Conservation (phyloP, 1,140 invertebrate genomes). For the Maniola jurtina region DNA sequence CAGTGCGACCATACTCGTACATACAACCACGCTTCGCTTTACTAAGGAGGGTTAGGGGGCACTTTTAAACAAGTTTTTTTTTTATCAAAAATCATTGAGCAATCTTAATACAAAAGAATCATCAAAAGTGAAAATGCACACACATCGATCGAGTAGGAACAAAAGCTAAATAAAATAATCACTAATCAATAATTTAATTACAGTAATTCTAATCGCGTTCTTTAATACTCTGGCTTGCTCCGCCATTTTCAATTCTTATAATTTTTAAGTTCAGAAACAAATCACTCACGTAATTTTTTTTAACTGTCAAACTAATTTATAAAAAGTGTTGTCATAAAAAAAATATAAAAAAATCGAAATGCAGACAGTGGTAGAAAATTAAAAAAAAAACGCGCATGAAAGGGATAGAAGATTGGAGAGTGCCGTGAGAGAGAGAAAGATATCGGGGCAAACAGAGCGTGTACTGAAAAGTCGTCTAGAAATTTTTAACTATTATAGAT, state of each 20-base stretch:
- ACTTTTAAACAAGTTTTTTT: slow-evolving; percentile 40
- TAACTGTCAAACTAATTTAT: slow-evolving; percentile 8
- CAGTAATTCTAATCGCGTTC: not conserved
- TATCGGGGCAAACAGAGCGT: slow-evolving; percentile 48
- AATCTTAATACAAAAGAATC: slow-evolving; percentile 56
- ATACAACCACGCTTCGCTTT: slow-evolving; percentile 55
- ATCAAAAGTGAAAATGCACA: slow-evolving; percentile 48
- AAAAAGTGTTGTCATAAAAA: slow-evolving; percentile 55
- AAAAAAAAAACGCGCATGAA: slow-evolving; percentile 28
- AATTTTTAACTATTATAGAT: slow-evolving; percentile 36
- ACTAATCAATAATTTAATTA: not conserved
- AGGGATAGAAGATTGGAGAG: slow-evolving; percentile 37
- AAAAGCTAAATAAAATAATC: not conserved
- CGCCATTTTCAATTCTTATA: not conserved
- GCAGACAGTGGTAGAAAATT: slow-evolving; percentile 25
- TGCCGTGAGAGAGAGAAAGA: slow-evolving; percentile 38
- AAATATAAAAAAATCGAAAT: slow-evolving; percentile 46
- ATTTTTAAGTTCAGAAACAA: not conserved
- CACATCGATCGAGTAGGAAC: slow-evolving; percentile 32
- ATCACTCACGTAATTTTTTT: not conserved
- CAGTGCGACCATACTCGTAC: slow-evolving; percentile 68
- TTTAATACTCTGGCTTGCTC: not conserved
- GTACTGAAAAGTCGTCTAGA: slow-evolving; percentile 41
- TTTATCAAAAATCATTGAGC: slow-evolving; percentile 65
- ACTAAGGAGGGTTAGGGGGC: slow-evolving; percentile 51